Percentiles rank a stretch among this genome's conserved stretches.
Conservation (phyloP, 2,797 vertebrate species). For the Pantherophis vulpinus region DNA sequence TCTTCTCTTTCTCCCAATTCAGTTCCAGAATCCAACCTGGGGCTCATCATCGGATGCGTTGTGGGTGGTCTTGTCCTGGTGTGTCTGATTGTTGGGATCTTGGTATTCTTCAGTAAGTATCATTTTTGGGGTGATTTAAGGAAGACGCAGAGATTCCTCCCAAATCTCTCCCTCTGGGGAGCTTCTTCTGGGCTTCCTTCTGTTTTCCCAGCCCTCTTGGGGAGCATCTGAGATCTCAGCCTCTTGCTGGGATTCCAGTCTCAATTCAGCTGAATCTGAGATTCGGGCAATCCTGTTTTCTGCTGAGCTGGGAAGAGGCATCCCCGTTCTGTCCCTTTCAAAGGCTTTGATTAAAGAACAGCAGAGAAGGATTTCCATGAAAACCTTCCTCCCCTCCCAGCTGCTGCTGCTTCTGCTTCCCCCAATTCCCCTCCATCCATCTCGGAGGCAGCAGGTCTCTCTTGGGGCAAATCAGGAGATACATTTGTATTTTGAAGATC, state of each 20-base stretch:
- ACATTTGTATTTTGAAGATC: too few species aligned
- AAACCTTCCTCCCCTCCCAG: too few species aligned
- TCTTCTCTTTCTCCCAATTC: too few species aligned
- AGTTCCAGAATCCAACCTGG: too few species aligned
- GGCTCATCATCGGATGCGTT: too few species aligned
- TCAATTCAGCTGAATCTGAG: neutral
- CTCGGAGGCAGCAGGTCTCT: too few species aligned
- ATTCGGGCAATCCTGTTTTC: accelerated
- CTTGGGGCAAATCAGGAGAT: too few species aligned
- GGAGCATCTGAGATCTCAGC: neutral
- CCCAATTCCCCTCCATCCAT: too few species aligned
- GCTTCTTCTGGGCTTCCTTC: neutral
- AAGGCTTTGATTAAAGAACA: neutral
- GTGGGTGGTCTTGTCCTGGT: too few species aligned
- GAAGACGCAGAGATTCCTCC: neutral
- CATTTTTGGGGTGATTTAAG: neutral
- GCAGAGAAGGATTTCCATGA: neutral
- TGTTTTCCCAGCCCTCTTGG: neutral
- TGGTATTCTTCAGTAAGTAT: too few species aligned
- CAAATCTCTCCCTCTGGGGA: neutral
- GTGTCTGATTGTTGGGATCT: too few species aligned
- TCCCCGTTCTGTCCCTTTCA: neutral
- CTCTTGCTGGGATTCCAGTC: neutral
- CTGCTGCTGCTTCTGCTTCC: too few species aligned
- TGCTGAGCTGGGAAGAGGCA: neutral